These are phyloP conservation scores for Columba livia DNA, from an alignment of 2,113 vertebrate species.

Conservation along the genomic window DNA sequence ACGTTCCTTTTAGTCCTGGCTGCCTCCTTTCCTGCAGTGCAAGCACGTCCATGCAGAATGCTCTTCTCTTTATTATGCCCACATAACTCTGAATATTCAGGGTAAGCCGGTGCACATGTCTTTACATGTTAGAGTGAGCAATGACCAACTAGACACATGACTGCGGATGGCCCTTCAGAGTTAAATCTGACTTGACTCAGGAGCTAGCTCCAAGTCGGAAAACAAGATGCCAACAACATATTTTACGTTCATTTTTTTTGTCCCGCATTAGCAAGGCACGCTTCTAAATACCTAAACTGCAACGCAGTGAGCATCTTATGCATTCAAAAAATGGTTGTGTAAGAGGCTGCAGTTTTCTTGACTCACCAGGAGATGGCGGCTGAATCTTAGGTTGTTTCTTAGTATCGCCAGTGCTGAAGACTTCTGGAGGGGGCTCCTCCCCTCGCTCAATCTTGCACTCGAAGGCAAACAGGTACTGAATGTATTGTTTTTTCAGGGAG, in stretches of 20 bases:
- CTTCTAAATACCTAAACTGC: background rate
- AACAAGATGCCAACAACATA: background rate
- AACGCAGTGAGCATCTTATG: background rate
- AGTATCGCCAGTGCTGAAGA: conserved; percentile 85
- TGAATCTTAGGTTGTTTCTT: conserved; percentile 96
- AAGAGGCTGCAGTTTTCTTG: conserved; percentile 15
- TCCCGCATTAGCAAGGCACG: background rate
- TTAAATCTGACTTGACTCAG: background rate
- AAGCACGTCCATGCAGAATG: background rate
- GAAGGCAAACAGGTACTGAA: conserved; percentile 96
- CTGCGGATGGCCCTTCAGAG: background rate
- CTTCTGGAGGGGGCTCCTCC: conserved; percentile 91
- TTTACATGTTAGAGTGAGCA: background rate
- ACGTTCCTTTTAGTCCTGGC: background rate
- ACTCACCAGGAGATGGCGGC: conserved; percentile 94
- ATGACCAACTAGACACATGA: background rate
- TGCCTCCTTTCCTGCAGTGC: background rate
- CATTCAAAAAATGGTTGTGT: background rate
- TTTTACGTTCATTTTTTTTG: background rate
- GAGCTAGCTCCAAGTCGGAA: background rate
- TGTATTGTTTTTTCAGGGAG: conserved; percentile 96
- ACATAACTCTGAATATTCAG: background rate
- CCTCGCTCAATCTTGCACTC: conserved; percentile 96
- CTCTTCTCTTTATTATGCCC: background rate
- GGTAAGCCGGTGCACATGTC: accelerated